Evolutionary conservation across 2,797 vertebrate genomes (phyloP).

Genomic region (Calcarius lapponicus): DNA sequence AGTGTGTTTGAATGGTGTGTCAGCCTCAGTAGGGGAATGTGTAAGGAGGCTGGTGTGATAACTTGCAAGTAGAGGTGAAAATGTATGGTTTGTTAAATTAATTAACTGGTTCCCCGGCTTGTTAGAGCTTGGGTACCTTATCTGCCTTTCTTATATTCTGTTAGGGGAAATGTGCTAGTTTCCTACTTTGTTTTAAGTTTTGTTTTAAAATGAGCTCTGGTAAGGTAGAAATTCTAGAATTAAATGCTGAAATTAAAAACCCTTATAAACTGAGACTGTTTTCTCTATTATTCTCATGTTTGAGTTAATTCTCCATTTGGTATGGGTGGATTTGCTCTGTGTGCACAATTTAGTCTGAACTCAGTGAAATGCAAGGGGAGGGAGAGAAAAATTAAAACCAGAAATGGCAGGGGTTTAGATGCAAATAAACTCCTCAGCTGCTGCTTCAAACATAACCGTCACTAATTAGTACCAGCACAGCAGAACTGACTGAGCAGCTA

Average conservation of each 20-base stretch:
- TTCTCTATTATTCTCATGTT: not conserved
- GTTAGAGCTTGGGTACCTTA: conserved; percentile 16
- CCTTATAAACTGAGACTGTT: not conserved
- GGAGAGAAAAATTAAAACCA: not conserved
- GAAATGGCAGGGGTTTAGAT: not conserved
- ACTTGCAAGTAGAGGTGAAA: conserved; percentile 60
- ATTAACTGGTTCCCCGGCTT: not conserved
- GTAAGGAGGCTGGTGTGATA: conserved; percentile 22
- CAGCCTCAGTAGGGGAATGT: not conserved
- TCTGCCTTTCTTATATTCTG: not conserved
- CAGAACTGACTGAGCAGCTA: not conserved
- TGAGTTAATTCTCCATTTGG: not conserved
- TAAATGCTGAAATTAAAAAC: not conserved
- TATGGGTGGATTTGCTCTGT: not conserved
- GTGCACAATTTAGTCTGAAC: not conserved
- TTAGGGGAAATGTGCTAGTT: not conserved
- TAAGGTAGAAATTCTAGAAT: not conserved
- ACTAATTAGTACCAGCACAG: not conserved
- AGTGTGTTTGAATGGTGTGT: not conserved
- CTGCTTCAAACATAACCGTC: not conserved
- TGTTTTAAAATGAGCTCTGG: not conserved
- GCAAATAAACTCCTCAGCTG: conserved; percentile 35
- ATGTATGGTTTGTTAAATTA: conserved; percentile 69
- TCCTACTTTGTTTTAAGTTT: not conserved
- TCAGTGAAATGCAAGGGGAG: not conserved